Evolutionary conservation across 2,888 invertebrate genomes (phyloP).

Genomic region (Hyalella azteca): DNA sequence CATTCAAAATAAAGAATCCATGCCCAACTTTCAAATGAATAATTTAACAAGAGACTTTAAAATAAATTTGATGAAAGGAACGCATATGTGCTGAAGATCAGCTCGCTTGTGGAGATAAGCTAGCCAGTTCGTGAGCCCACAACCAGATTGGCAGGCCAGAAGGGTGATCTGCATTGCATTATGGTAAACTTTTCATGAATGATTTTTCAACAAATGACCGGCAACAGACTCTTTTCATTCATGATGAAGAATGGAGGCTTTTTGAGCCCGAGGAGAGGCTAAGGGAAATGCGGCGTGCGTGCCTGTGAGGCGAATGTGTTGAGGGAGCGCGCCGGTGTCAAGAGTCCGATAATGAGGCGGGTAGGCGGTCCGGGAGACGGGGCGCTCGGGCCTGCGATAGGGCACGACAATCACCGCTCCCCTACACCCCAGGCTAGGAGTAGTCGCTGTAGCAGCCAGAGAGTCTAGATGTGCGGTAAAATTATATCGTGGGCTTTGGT

Average conservation of each 20-base stretch:
- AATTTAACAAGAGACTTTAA: too few species aligned
- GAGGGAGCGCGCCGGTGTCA: not conserved
- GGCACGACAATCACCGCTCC: not conserved
- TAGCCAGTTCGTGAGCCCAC: too few species aligned
- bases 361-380: not conserved
- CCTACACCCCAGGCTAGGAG: not conserved
- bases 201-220: not conserved
- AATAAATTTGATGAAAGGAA: too few species aligned
- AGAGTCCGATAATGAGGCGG: slow-evolving; percentile 17
- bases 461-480: not conserved
- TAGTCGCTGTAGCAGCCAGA: not conserved
- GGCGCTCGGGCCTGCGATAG: not conserved
- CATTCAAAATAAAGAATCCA: too few species aligned
- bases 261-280: not conserved
- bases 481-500: too few species aligned
- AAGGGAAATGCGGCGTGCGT: slow-evolving; percentile 3
- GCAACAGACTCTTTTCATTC: not conserved
- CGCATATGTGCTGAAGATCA: too few species aligned
- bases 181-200: too few species aligned
- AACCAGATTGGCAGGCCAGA: too few species aligned
- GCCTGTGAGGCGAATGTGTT: slow-evolving; percentile 17
- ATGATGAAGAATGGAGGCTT: not conserved
- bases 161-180: too few species aligned
- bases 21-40: too few species aligned
- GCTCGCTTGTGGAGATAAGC: too few species aligned